Evolutionary conservation across 1,140 invertebrate genomes (phyloP).

Genomic region (Drosophila ohnishii): DNA sequence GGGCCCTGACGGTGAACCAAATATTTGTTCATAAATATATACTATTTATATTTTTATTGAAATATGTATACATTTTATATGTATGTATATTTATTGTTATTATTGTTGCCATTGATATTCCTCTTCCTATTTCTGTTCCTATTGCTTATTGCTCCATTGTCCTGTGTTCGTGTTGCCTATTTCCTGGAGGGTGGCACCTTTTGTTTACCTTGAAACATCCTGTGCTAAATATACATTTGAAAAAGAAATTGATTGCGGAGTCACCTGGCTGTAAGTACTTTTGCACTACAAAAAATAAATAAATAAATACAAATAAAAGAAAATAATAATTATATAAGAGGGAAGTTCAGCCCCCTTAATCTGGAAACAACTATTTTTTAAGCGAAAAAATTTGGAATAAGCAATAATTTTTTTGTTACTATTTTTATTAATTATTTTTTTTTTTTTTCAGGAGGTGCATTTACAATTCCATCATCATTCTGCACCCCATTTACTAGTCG

Average conservation of each 20-base stretch:
- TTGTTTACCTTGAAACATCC: constrained; percentile 52
- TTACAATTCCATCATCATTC: too few relatives aligned
- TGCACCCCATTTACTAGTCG: too few relatives aligned
- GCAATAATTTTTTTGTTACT: too few relatives aligned
- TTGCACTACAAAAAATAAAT: too few relatives aligned
- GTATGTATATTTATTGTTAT: constrained; percentile 39
- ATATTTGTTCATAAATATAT: neutral
- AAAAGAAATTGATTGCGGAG: constrained; percentile 73
- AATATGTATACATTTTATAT: neutral
- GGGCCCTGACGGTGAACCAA: neutral
- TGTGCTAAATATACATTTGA: constrained; percentile 73
- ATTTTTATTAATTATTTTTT: too few relatives aligned
- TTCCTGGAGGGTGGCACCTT: neutral
- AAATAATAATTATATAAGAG: too few relatives aligned
- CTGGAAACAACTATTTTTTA: too few relatives aligned
- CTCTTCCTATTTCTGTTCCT: constrained; percentile 9
- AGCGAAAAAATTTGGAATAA: too few relatives aligned
- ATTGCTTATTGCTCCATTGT: constrained; percentile 28
- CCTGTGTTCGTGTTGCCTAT: too few relatives aligned
- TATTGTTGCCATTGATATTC: constrained; percentile 16
- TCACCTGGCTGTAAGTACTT: neutral
- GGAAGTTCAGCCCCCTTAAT: too few relatives aligned
- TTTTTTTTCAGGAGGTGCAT: too few relatives aligned
- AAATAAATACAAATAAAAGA: too few relatives aligned
- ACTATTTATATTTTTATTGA: neutral